Base-by-base conservation (phyloP, 2,888 invertebrate genomes). In the Portevinia maculata region DNA sequence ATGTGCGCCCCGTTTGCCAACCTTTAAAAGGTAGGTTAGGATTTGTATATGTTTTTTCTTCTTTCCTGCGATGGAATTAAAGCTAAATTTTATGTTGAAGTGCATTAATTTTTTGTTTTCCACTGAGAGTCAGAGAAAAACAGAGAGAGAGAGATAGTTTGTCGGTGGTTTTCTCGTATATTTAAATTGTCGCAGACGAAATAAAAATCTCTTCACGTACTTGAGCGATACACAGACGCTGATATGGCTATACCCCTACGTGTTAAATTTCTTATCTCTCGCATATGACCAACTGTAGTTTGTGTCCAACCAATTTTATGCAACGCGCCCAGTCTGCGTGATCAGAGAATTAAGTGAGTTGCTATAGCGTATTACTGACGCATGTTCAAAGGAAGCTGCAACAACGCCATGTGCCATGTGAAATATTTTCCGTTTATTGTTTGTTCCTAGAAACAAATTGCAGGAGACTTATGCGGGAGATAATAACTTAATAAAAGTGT, bases 281-380 rank as follows among this genome's bases (percentile, higher is more conserved):
- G 7, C 9, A 11, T 50, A 30, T 60, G 64, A 52, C 48, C 65
- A 75, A 64, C 44, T 32, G 55, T 60, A 19, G 55, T 53, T 32
- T 64, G 44, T 73, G 73, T 70, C 67, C 64, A 41, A 59, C 41
- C 37, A 39, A 71, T 78, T 55, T 83, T 55, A 71, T 59, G 60
- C 46, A 83, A 67, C 83, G 83, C 83, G 83, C 83, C 83, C 83
- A 83, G 78, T 73, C 83, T 83, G 83, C 83, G 83, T 83, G 83
- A 83, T 83, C 83, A 67, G 83, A 78, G 78, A 30, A 30, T 59
- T 65, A 81, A 76, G 70, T 76, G 59, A 48, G 71, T 52, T 59
- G 70, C 32, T 41, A 17, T 39, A 19, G 24, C 5, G 44, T 11
- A 60, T 46, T 30, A 28, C 11, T 34, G 81, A 64, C 83, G 83